A percentile compares a stretch with the other conserved stretches of the same genome.
phyloP scores from a whole-genome alignment of 2,113 vertebrate species.

The Eidolon helvum region DNA sequence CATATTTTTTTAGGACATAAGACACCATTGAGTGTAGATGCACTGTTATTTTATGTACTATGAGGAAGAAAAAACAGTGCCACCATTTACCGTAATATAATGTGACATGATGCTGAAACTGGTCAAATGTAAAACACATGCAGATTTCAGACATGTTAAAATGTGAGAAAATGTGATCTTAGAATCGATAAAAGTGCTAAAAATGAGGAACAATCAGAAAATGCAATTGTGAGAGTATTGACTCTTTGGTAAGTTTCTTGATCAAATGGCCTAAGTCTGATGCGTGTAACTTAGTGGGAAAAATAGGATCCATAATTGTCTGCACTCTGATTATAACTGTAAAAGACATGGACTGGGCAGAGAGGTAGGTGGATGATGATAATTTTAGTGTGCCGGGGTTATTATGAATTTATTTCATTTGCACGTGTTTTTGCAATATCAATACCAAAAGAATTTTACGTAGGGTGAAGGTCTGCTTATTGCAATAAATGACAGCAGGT shows the following conservation, averaged over 20 bases:
- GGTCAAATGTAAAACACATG: neutral
- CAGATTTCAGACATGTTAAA: neutral
- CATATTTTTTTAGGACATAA: neutral
- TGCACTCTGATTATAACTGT: neutral
- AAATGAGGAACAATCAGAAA: neutral
- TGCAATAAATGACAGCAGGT: neutral
- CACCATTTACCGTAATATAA: neutral
- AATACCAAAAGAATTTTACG: neutral
- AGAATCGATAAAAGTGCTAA: neutral
- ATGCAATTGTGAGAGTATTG: neutral
- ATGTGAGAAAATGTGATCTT: neutral
- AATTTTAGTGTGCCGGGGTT: neutral
- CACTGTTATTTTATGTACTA: neutral
- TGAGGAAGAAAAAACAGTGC: neutral
- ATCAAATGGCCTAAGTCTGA: neutral
- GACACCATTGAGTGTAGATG: neutral
- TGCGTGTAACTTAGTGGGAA: neutral
- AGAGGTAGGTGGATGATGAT: neutral
- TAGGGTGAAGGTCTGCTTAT: neutral
- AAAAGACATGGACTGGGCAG: neutral
- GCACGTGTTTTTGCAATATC: neutral
- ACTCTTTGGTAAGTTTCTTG: neutral
- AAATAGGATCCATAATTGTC: neutral
- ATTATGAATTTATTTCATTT: neutral
- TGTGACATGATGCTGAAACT: fast-evolving